Evolutionary conservation across 2,888 invertebrate genomes (phyloP).

Genomic region (Cepaea hortensis): DNA sequence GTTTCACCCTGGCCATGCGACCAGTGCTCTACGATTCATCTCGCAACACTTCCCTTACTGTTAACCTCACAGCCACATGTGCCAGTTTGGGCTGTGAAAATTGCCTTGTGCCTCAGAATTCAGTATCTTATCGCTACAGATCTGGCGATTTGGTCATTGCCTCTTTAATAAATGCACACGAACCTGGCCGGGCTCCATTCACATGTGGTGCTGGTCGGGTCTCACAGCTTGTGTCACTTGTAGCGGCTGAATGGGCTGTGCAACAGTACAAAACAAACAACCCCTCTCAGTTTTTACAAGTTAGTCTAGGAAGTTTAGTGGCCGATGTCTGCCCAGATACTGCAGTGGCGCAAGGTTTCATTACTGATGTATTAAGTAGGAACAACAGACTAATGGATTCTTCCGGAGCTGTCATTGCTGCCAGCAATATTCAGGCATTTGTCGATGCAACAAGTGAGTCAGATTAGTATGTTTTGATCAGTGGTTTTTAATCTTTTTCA

Average conservation of each 20-base stretch:
- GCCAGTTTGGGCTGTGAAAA: conserved; percentile 60
- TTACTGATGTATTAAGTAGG: conserved; percentile 62
- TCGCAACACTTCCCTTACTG: conserved; percentile 13
- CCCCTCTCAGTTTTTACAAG: conserved; percentile 55
- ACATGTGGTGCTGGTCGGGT: conserved; percentile 60
- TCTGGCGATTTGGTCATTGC: conserved; percentile 66
- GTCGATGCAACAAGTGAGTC: conserved; percentile 55
- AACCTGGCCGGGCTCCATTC: conserved; percentile 57
- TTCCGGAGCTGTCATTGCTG: conserved; percentile 58
- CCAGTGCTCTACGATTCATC: conserved; percentile 29
- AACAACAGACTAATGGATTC: conserved; percentile 56
- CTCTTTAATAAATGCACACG: conserved; percentile 63
- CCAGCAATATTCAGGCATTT: conserved; percentile 60
- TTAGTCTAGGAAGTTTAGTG: conserved; percentile 64
- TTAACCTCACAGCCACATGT: conserved; percentile 58
- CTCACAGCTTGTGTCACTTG: conserved; percentile 57
- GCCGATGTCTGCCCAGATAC: conserved; percentile 64
- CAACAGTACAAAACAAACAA: conserved; percentile 48
- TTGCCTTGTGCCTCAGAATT: conserved; percentile 59
- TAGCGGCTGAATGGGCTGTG: conserved; percentile 67
- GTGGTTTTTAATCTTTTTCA: neutral
- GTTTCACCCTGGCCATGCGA: neutral
- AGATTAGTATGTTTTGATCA: neutral
- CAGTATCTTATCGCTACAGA: conserved; percentile 54
- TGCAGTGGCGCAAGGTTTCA: conserved; percentile 57